Base-by-base conservation (phyloP, 1,140 invertebrate species). In the Argopecten irradians region DNA sequence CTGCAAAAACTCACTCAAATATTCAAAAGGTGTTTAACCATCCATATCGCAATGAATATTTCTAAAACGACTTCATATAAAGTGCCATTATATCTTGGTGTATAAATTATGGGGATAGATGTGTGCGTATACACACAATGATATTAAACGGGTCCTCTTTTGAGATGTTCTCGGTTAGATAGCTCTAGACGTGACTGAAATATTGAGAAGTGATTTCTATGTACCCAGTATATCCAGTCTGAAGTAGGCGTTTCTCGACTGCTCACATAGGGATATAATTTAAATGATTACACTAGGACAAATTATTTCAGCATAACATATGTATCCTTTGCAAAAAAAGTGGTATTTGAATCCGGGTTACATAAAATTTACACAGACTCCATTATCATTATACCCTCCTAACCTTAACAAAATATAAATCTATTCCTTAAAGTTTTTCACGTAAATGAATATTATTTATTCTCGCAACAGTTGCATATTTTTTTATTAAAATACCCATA, bases 51-150 rank as follows among this genome's bases (percentile, higher is more conserved):
- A 1, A 28, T 71, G 55, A 71, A 71, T 71, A 71, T 71, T 71
- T 71, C 22, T 71, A 28, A 46, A 71, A 71, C 55, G 55, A 28
- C 55, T 71, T 71, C 55, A 28, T n/a, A 28, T 28, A 71, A 71
- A 71, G 28, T 16, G 22, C 22, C 28, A 28, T 71, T 71, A 71
- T 71, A 71, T 71, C 55, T n/a, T n/a, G n/a, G 55, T 28, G 55
- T 71, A 71, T 71, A 71, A 71, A 71, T n/a, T 71, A 71, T 71
- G 55, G 55, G 55, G 55, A 71, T 28, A 71, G 22, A 28, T 71
- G 55, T 71, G 55, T 8, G 36, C 28, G 55, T 71, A 71, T 71
- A 71, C 55, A 71, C 55, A 16, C 22, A 5, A 28, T 71, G 55
- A 71, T 71, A 71, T 71, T 71, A 28, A 71, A 71, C 28, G 55